Conservation (phyloP, 2,113 vertebrate genomes). For the Aphyosemion australe region DNA sequence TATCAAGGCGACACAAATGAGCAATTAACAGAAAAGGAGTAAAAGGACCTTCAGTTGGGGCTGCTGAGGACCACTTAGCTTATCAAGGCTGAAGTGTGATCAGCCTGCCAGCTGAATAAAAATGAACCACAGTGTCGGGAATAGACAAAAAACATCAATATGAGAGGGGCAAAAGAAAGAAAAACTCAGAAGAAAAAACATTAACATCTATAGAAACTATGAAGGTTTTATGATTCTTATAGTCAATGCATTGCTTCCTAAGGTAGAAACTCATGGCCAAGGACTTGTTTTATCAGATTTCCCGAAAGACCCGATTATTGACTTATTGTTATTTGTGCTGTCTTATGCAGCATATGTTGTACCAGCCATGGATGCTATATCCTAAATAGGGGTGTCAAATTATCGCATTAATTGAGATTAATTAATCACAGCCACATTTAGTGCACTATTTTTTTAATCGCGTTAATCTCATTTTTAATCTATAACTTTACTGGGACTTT, state of each 20-base stretch:
- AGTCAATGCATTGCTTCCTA: slow-evolving; percentile 39
- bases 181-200: slow-evolving; percentile 37
- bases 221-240: slow-evolving; percentile 29
- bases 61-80: slow-evolving; percentile 71
- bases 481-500: no score
- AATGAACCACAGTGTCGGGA: slow-evolving; percentile 65
- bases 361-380: no score
- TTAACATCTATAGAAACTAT: slow-evolving; percentile 13
- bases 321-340: no score
- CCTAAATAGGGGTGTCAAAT: not conserved
- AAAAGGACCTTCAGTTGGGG: slow-evolving; percentile 58
- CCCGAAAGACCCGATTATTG: not conserved
- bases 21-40: slow-evolving; percentile 53
- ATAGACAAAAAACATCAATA: slow-evolving; percentile 47
- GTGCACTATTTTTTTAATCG: no score
- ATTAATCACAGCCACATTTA: no score
- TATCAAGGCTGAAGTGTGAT: slow-evolving; percentile 68
- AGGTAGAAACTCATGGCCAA: slow-evolving; percentile 52
- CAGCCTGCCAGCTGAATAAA: slow-evolving; percentile 65
- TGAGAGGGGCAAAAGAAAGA: slow-evolving; percentile 43
- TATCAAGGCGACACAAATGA: slow-evolving; percentile 46
- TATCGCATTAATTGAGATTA: no score
- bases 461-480: no score
- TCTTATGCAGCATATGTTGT: no score
- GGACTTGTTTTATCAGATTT: slow-evolving; percentile 38